Conservation (phyloP, 2,797 vertebrate genomes). For the Danio jaintianensis region DNA sequence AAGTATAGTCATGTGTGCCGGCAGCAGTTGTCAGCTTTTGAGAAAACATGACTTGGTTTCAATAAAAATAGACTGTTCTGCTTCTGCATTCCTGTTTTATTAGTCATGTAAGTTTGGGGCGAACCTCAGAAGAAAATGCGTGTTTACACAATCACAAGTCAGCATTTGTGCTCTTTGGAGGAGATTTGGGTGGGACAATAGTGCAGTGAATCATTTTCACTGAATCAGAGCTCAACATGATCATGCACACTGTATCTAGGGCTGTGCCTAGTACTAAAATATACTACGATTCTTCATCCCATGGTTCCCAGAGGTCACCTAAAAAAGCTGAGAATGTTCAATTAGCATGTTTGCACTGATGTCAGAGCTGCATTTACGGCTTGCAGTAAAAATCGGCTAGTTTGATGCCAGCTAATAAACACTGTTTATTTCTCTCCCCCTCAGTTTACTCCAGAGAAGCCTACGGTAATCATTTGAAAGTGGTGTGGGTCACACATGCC, state of each 20-base stretch:
- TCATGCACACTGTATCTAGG: background rate
- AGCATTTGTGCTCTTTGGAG: background rate
- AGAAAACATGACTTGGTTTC: background rate
- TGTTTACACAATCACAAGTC: conserved; percentile 4
- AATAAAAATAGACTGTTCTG: conserved; percentile 4
- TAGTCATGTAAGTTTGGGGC: background rate
- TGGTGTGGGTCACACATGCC: conserved; percentile 46
- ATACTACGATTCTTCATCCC: background rate
- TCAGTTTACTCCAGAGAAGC: conserved; percentile 76
- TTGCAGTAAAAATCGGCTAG: background rate
- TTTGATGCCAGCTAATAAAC: conserved; percentile 35
- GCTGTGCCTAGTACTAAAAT: background rate
- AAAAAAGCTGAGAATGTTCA: background rate
- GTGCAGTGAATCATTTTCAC: background rate
- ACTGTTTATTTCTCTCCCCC: conserved; percentile 37
- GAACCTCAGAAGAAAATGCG: background rate
- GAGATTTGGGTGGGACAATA: background rate
- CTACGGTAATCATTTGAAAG: conserved; percentile 70
- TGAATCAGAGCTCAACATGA: background rate
- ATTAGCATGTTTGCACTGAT: background rate
- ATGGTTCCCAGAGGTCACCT: background rate
- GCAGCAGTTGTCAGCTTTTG: background rate
- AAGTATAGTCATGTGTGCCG: background rate
- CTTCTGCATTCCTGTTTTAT: conserved; percentile 15
- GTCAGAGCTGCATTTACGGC: background rate